Base-by-base conservation (phyloP, 2,888 invertebrate species). In the Mactromeris polynyma region DNA sequence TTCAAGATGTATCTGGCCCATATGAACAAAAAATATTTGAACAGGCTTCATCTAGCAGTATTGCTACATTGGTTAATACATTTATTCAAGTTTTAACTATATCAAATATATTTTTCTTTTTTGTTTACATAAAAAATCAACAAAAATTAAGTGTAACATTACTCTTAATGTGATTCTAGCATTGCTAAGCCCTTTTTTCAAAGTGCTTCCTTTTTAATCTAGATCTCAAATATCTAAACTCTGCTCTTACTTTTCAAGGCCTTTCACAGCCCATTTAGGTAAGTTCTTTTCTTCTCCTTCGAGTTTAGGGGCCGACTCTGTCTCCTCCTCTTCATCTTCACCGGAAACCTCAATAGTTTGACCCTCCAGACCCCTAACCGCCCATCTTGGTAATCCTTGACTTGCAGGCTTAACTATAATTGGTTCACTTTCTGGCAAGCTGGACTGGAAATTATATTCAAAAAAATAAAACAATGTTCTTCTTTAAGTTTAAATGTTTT, bases 381-480 rank as follows among this genome's bases (percentile, higher is more conserved):
- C 94, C 94, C 94, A 94, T 36, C 82, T 73, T 38, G 94, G 94
- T 46, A 95, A 88, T 14, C 40, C 64, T 79, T 40, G 85, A 54
- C 36, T 58, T 7, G 51, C 88, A 9, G 79, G 85, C 19, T 26
- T 85, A 17, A 87, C 86, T 78, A 58, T 31, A 31, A 83, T 19
- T 46, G 38, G 31, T n/a, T 79, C 42, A 64, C 6, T 46, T 2
- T 26, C 31, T 31, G 46, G 42, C 19, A 83, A 33, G 11, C 36
- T 38, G 14, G 58, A 78, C 77, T 78, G 54, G 11, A 82, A 73
- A 58, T 54, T 4, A n/a, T n/a, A 58, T 21, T 26, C 21, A 51
- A 51, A 51, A 51, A 51, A 51, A 51, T 51, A 6, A 51, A 6
- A 2, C 2, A 6, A 51, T 2, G 2, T 2, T 51, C 51, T 51